Base-by-base conservation (phyloP, 2,113 vertebrate genomes). In the Pedionomus torquatus region DNA sequence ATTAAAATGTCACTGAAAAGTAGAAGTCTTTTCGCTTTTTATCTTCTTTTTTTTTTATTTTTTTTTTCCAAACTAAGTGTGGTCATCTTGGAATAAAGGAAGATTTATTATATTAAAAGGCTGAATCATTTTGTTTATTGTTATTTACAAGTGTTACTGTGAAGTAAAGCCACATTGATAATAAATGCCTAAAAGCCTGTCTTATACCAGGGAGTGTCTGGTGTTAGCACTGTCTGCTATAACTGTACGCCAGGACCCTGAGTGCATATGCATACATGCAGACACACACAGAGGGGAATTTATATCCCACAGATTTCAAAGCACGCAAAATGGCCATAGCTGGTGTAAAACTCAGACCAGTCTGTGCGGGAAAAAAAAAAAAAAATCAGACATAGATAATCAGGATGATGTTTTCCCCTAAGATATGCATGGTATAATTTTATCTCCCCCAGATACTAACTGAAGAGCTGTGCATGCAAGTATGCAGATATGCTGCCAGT, bases 231-330 rank as follows among this genome's bases (percentile, higher is more conserved):
- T 74, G 10, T 75, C 39, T 86, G 21, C 30, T 65, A 3, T 39
- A 18, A 58, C 10, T 28, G 11, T 31, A 39, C 5, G 13, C 20
- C 68, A 33, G 26, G 33, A 89, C 23, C 48, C 10, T 39, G 15
- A 60, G 23, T 28, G 43, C 6, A 0, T 13, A 8, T 26, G 43
- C 0, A 0, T 19, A 6, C 8, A 11, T 25, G 14, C 15, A 52
- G 21, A 13, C 14, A 8, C 25, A 48, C 46, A 64, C 2, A 46
- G 1, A 4, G 8, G 8, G 21, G 17, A 71, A 71, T 75, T 90
- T 87, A 61, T 60, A 13, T 37, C n/a, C 61, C 52, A 48, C 7
- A 60, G 7, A 44, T 52, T 65, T 7, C 35, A 61, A 71, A 79
- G 16, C 21, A 39, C 9, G 11, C 7, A 63, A 71, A 81, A 80